phyloP scores from a whole-genome alignment of 2,113 vertebrate genomes.

The Meriones unguiculatus region DNA sequence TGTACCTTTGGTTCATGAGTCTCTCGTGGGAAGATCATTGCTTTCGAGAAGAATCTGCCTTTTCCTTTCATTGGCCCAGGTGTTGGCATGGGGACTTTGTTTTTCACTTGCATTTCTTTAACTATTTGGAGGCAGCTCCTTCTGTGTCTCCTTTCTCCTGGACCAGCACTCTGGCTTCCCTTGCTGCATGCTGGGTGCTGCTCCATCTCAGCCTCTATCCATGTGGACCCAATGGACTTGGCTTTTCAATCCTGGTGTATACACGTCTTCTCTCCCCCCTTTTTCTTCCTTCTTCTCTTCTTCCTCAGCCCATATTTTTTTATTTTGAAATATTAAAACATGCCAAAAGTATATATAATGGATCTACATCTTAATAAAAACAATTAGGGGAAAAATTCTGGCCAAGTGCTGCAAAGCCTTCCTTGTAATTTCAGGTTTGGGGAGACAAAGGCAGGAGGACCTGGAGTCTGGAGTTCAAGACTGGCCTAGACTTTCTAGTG shows the following conservation, averaged over 20 bases:
- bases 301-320: too few species aligned
- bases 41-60: neutral
- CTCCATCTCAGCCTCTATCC: neutral
- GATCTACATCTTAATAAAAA: neutral
- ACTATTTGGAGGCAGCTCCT: neutral
- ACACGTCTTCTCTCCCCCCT: neutral
- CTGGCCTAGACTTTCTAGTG: neutral
- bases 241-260: neutral
- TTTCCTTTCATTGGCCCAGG: neutral
- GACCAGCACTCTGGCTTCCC: neutral
- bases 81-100: neutral
- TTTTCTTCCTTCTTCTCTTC: too few species aligned
- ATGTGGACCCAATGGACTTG: neutral
- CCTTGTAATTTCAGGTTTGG: neutral
- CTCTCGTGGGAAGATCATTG: neutral
- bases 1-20: neutral
- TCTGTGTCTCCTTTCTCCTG: neutral
- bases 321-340: neutral
- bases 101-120: neutral
- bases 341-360: neutral
- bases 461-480: neutral
- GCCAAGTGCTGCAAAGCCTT: neutral
- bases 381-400: too few species aligned
- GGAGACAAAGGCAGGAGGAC: neutral
- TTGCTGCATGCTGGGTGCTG: neutral